Evolutionary conservation across 2,113 vertebrate species (phyloP).

Genomic region (Patagioenas fasciata): DNA sequence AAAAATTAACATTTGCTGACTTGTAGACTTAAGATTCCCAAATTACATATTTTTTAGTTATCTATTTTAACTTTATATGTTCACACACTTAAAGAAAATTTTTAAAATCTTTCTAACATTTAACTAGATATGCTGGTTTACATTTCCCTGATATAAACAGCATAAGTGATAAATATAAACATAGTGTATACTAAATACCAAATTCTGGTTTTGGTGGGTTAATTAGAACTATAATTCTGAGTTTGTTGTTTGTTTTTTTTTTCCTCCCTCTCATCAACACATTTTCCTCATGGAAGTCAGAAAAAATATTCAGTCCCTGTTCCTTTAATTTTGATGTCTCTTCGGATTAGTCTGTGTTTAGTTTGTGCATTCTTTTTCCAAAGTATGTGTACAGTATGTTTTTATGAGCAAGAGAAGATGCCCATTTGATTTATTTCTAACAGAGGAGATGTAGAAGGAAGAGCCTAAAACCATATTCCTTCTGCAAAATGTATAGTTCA

Average conservation of each 20-base stretch:
- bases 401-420: background rate
- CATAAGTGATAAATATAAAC: background rate
- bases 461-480: background rate
- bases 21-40: background rate
- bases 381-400: background rate
- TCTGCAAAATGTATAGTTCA: background rate
- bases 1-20: background rate
- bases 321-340: background rate
- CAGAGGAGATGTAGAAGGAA: background rate
- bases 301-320: background rate
- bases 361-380: background rate
- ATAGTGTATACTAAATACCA: background rate
- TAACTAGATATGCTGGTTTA: background rate
- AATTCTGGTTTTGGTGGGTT: background rate
- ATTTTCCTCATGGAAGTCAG: background rate
- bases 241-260: too few relatives aligned
- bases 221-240: background rate
- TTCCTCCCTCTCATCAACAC: too few relatives aligned
- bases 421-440: background rate
- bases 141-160: background rate
- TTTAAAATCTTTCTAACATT: background rate
- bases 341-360: background rate
- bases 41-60: background rate
- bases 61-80: background rate
- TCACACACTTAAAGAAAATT: background rate